Percentiles rank a stretch among this genome's conserved stretches.
Evolutionary conservation across 2,888 invertebrate species (phyloP).

Genomic region (Brassicogethes aeneus): DNA sequence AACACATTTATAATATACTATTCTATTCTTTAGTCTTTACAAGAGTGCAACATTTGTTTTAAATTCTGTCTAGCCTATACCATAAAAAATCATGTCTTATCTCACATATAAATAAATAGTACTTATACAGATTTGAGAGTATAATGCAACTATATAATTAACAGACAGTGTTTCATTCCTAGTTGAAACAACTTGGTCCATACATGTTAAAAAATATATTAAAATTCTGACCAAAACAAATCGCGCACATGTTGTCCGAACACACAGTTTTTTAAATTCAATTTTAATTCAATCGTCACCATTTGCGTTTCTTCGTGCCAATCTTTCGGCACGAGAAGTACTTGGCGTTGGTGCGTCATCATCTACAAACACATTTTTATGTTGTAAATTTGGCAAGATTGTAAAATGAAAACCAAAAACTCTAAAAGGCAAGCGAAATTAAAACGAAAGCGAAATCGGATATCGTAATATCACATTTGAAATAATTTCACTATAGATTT

Average conservation of each 20-base stretch:
- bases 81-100: constrained; percentile 21
- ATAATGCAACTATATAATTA: constrained; percentile 13
- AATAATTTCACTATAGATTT: not conserved
- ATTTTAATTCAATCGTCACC: constrained; percentile 18
- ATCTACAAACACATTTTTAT: constrained; percentile 22
- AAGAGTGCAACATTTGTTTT: constrained; percentile 33
- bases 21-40: constrained; percentile 34
- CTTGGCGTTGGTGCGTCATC: constrained; percentile 21
- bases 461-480: constrained; percentile 6
- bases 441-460: not conserved
- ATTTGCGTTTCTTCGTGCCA: constrained; percentile 27
- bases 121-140: constrained; percentile 12
- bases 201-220: constrained; percentile 9
- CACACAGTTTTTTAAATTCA: constrained; percentile 8
- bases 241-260: constrained; percentile 5
- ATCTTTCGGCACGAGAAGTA: constrained; percentile 28
- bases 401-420: constrained; percentile 6
- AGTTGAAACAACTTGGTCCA: constrained; percentile 18
- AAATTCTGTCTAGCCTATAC: constrained; percentile 21
- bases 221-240: constrained; percentile 2
- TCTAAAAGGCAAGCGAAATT: not conserved
- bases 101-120: constrained; percentile 20
- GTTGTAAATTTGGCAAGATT: constrained; percentile 12
- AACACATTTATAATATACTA: constrained; percentile 30
- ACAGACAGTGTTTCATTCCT: constrained; percentile 17